Conservation (phyloP, 2,797 vertebrate species). For the Momotus momota region DNA sequence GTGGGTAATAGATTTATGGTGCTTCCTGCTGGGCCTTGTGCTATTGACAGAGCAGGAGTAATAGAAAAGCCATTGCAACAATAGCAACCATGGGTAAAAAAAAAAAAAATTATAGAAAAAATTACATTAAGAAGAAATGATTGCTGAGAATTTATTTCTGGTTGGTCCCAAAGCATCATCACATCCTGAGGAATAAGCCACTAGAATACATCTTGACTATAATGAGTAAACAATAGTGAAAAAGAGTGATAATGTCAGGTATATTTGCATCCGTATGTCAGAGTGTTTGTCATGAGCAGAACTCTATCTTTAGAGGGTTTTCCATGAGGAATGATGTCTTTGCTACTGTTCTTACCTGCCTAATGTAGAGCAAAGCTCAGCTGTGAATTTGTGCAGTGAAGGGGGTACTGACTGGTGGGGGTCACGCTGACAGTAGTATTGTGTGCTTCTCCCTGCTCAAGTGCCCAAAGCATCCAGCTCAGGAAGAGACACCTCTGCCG, state of each 20-base stretch:
- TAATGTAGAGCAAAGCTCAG: not conserved
- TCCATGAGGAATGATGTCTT: not conserved
- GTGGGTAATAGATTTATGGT: not conserved
- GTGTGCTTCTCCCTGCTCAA: fast-evolving
- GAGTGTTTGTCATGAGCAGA: not conserved
- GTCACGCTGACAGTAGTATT: fast-evolving
- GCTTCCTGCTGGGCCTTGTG: not conserved
- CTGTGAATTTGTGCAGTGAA: not conserved
- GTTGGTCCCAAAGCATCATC: not conserved
- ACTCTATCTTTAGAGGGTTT: not conserved
- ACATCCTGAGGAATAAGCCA: not conserved
- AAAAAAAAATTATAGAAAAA: not conserved
- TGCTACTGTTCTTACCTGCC: not conserved
- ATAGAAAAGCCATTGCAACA: not conserved
- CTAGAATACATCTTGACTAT: not conserved
- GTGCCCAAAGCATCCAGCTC: no score
- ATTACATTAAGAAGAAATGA: not conserved
- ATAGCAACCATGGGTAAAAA: not conserved
- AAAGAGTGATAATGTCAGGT: not conserved
- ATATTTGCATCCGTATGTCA: not conserved
- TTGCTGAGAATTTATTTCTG: not conserved
- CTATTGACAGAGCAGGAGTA: not conserved
- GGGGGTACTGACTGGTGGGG: fast-evolving
- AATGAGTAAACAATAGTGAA: not conserved
- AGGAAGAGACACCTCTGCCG: not conserved